phyloP scores from a whole-genome alignment of 2,797 vertebrate genomes.

The Phoxinus dragarum region DNA sequence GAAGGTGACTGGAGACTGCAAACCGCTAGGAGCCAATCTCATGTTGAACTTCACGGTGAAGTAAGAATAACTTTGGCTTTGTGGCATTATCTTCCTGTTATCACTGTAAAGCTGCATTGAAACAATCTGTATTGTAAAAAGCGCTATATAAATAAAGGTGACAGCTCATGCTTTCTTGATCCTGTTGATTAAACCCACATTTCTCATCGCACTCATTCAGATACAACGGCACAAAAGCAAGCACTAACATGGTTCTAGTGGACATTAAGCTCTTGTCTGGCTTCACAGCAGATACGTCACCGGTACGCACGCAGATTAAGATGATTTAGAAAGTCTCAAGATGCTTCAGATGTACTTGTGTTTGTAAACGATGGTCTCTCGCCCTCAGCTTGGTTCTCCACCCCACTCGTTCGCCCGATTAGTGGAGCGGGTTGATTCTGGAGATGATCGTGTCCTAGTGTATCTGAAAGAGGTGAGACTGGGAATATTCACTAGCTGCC shows the following conservation, averaged over 20 bases:
- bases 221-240: neutral
- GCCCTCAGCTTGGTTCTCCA: no score
- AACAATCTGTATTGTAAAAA: no score
- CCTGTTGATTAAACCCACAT: neutral
- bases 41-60: neutral
- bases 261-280: neutral
- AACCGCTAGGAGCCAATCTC: neutral
- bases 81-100: no score
- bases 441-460: no score
- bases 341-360: neutral
- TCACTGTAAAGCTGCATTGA: no score
- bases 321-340: neutral
- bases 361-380: no score
- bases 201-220: neutral
- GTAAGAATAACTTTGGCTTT: neutral
- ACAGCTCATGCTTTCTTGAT: neutral
- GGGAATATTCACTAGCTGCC: no score
- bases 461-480: no score
- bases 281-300: neutral
- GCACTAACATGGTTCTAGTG: constrained; percentile 10
- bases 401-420: no score
- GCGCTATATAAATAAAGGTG: no score
- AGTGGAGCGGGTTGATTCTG: no score
- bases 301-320: neutral
- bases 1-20: neutral